Percentiles rank a stretch among this genome's conserved stretches.
These are phyloP conservation scores for Ancistrus triradiatus DNA, from an alignment of 2,113 vertebrate species.

Conservation along the genomic window DNA sequence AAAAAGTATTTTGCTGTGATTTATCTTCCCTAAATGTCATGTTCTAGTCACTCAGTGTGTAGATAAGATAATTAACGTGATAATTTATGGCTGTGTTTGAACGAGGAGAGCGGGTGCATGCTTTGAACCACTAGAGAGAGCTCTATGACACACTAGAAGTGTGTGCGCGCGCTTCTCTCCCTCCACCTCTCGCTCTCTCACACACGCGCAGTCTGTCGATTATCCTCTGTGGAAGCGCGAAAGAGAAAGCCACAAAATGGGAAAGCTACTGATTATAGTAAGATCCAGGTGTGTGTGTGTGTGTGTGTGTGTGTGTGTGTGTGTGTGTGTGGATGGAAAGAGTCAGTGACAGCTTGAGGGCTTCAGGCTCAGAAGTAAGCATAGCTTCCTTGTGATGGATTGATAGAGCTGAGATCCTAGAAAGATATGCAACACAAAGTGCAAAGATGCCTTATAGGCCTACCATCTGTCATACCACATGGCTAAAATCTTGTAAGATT, in stretches of 20 bases:
- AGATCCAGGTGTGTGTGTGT: conserved; percentile 33
- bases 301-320: conserved; percentile 25
- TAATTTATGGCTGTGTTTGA: neutral
- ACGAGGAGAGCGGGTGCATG: conserved; percentile 1
- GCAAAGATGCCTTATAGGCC: conserved; percentile 21
- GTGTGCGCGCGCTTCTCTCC: too few relatives aligned
- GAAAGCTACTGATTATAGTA: neutral
- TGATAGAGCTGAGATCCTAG: conserved; percentile 4
- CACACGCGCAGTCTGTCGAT: too few relatives aligned
- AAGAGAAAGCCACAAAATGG: too few relatives aligned
- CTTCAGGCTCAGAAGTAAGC: conserved; percentile 24
- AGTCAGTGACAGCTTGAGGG: conserved; percentile 5
- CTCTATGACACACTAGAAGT: conserved; percentile 54
- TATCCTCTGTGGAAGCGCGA: too few relatives aligned
- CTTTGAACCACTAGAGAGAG: conserved; percentile 69
- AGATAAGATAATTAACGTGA: neutral
- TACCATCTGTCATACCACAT: conserved; percentile 36
- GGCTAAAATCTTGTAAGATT: conserved; percentile 13
- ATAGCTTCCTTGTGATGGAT: conserved; percentile 8
- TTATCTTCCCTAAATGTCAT: neutral
- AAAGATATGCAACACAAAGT: conserved; percentile 15
- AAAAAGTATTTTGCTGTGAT: too few relatives aligned
- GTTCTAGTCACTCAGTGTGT: neutral
- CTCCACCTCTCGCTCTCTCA: too few relatives aligned
- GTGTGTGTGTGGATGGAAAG: conserved; percentile 12